Evolutionary conservation across 2,113 vertebrate species (phyloP).

Genomic region (Trochalopteron elliotii): DNA sequence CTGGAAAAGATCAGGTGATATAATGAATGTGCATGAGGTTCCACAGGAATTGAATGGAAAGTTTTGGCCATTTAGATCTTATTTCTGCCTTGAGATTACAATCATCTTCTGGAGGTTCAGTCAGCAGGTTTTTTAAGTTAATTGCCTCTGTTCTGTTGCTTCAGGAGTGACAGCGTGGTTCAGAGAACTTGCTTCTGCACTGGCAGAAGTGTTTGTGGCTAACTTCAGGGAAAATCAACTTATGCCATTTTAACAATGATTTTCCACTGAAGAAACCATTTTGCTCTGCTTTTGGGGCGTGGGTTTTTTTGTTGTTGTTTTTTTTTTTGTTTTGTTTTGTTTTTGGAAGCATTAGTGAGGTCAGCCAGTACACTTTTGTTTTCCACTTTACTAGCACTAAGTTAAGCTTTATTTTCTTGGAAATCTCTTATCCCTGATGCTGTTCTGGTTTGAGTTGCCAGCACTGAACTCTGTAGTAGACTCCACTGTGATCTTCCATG

Average conservation of each 20-base stretch:
- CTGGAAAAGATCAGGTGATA: not conserved
- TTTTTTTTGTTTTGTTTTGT: not conserved
- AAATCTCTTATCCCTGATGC: not conserved
- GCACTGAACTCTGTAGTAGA: not conserved
- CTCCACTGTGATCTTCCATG: not conserved
- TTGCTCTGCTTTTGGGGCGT: not conserved
- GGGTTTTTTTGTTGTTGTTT: too few species aligned
- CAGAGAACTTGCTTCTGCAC: not conserved
- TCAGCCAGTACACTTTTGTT: not conserved
- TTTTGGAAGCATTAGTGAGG: not conserved
- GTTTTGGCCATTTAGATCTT: not conserved
- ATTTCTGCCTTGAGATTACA: not conserved
- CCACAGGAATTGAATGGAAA: not conserved
- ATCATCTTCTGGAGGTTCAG: not conserved
- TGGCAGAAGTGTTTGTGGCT: not conserved
- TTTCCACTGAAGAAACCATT: not conserved
- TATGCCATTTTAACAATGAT: not conserved
- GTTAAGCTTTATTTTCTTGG: not conserved
- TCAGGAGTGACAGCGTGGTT: not conserved
- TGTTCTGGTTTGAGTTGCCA: not conserved
- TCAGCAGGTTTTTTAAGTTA: not conserved
- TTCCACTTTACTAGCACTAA: not conserved
- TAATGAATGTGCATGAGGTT: not conserved
- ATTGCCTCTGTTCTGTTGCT: not conserved
- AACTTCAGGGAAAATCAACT: not conserved